Percentiles rank a stretch among this genome's conserved stretches.
These are phyloP conservation scores for Aricia agestis DNA, from an alignment of 1,140 invertebrate species.

Conservation along the genomic window DNA sequence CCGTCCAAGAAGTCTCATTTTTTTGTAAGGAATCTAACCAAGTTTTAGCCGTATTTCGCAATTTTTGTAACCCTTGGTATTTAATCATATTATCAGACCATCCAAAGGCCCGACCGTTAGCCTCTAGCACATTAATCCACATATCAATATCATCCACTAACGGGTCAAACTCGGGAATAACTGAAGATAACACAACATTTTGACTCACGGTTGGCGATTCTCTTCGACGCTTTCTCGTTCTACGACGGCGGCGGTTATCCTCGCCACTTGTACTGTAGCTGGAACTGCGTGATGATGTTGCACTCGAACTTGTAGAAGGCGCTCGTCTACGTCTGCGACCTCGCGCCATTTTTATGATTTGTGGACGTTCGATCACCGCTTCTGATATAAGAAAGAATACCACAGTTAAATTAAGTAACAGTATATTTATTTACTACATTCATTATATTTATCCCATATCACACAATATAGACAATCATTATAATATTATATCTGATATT, in stretches of 20 bases:
- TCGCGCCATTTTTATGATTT: not conserved
- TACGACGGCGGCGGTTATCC: not conserved
- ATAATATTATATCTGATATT: too few relatives aligned
- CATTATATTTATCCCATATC: too few relatives aligned
- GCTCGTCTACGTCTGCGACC: not conserved
- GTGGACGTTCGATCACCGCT: not conserved
- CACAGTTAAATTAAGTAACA: too few relatives aligned
- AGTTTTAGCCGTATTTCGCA: conserved; percentile 31
- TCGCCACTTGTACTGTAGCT: not conserved
- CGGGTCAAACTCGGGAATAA: conserved; percentile 37
- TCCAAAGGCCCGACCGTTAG: conserved; percentile 31
- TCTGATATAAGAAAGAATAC: conserved; percentile 1
- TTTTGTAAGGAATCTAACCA: conserved; percentile 34
- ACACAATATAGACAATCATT: too few relatives aligned
- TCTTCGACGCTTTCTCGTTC: conserved; percentile 15
- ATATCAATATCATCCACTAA: conserved; percentile 31
- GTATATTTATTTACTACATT: too few relatives aligned
- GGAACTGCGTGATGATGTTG: not conserved
- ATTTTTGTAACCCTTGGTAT: conserved; percentile 37
- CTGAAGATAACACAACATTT: conserved; percentile 29
- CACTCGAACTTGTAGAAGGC: conserved; percentile 1
- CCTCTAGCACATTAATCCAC: conserved; percentile 35
- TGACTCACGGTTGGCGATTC: conserved; percentile 25
- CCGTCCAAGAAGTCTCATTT: conserved; percentile 33
- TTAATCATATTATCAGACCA: conserved; percentile 34